Evolutionary conservation across 2,888 invertebrate genomes (phyloP).

Genomic region (Hemithea aestivaria): DNA sequence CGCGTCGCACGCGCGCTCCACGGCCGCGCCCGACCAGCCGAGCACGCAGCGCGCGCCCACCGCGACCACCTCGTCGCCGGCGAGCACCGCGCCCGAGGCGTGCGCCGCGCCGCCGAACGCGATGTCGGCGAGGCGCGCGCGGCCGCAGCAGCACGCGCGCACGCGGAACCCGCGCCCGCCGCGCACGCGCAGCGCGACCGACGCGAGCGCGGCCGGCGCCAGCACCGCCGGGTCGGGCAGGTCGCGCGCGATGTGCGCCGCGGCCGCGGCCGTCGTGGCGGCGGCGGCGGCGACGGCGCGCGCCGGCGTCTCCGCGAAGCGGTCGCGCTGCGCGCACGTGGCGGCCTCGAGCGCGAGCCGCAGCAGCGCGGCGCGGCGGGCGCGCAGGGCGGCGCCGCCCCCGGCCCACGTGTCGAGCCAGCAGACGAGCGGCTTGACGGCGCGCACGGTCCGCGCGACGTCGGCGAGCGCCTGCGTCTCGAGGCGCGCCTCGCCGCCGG

Average conservation of each 20-base stretch:
- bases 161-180: conserved; percentile 95
- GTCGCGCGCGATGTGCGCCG: conserved; percentile 87
- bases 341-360: conserved; percentile 91
- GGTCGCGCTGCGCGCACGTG: conserved; percentile 93
- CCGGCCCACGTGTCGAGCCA: conserved; percentile 85
- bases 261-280: conserved; percentile 85
- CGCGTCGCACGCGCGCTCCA: conserved; percentile 29
- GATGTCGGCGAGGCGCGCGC: conserved; percentile 89
- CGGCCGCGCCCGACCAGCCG: conserved; percentile 52
- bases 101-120: conserved; percentile 96
- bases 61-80: conserved; percentile 97
- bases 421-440: conserved; percentile 91
- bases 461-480: conserved; percentile 90
- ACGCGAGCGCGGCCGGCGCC: conserved; percentile 93
- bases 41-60: conserved; percentile 56
- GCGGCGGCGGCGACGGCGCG: conserved; percentile 86
- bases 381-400: conserved; percentile 39
- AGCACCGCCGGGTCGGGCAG: conserved; percentile 93
- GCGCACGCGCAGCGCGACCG: conserved; percentile 91
- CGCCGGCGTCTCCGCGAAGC: conserved; percentile 92
- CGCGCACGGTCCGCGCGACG: conserved; percentile 90
- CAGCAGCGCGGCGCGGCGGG: conserved; percentile 81
- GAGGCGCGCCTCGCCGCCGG: conserved; percentile 82
- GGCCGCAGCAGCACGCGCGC: conserved; percentile 89
- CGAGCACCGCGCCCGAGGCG: conserved; percentile 93